Conservation (phyloP, 2,888 invertebrate species). For the Elmis aenea region DNA sequence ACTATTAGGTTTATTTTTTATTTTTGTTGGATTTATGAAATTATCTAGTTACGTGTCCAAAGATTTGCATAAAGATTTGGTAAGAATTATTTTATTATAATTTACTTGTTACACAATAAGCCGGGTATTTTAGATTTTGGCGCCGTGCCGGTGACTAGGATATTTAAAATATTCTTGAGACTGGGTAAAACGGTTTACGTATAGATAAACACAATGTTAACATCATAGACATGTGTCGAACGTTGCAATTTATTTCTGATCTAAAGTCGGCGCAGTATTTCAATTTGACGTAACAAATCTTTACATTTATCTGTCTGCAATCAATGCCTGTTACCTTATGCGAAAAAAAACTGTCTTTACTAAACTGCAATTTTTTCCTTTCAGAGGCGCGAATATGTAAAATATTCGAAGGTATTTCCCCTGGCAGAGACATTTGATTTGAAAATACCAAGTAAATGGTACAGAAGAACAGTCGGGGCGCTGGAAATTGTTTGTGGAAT, state of each 20-base stretch:
- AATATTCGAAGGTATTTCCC: slow-evolving; percentile 93
- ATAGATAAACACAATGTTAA: too few species aligned
- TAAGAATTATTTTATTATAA: slow-evolving; percentile 50
- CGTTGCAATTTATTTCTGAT: too few species aligned
- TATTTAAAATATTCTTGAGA: slow-evolving; percentile 30
- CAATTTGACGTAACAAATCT: neutral
- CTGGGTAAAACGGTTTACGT: too few species aligned
- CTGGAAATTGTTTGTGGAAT: slow-evolving; percentile 81
- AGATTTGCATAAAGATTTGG: slow-evolving; percentile 95
- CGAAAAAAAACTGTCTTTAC: slow-evolving; percentile 4
- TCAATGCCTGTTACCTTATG: neutral
- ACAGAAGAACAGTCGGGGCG: slow-evolving; percentile 76
- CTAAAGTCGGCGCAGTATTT: neutral
- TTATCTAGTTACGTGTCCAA: slow-evolving; percentile 86
- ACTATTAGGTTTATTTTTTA: slow-evolving; percentile 88
- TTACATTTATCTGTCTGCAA: slow-evolving; percentile 3
- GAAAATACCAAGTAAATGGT: slow-evolving; percentile 90
- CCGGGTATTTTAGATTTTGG: slow-evolving; percentile 40
- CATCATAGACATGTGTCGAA: too few species aligned
- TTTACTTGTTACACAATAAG: slow-evolving; percentile 28
- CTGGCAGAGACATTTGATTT: slow-evolving; percentile 73
- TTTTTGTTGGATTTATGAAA: slow-evolving; percentile 92
- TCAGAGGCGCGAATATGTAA: slow-evolving; percentile 90
- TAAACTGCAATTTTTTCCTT: slow-evolving; percentile 40
- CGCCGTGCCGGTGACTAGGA: slow-evolving; percentile 40